Percentiles rank a stretch among this genome's conserved stretches.
These are phyloP conservation scores for Drepana falcataria DNA, from an alignment of 2,888 invertebrate species.

Conservation along the genomic window DNA sequence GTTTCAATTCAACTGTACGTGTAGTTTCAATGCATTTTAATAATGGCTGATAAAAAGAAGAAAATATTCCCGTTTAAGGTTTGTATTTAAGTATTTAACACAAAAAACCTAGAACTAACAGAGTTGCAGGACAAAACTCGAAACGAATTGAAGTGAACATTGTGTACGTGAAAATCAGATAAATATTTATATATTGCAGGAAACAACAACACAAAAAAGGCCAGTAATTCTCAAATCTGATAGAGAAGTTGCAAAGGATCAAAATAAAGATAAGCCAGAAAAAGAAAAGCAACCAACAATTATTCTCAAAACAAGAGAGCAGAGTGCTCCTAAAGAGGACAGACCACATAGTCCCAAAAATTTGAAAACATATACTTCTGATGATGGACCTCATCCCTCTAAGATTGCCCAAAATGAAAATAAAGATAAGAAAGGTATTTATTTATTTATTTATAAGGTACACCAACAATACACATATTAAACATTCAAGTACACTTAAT, in stretches of 20 bases:
- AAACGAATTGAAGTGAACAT: too few relatives aligned
- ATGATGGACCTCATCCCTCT: constrained; percentile 55
- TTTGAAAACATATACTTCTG: constrained; percentile 41
- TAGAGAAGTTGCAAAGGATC: constrained; percentile 57
- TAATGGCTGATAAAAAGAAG: constrained; percentile 72
- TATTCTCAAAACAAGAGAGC: constrained; percentile 83
- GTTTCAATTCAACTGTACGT: too few relatives aligned
- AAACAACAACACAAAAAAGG: constrained; percentile 47
- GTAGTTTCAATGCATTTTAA: neutral
- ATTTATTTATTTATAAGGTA: neutral
- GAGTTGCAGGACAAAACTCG: too few relatives aligned
- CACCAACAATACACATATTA: too few relatives aligned
- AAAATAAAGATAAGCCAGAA: constrained; percentile 53
- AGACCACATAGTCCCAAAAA: constrained; percentile 81
- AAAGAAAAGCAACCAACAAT: constrained; percentile 82
- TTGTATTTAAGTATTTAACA: neutral
- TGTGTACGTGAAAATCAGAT: too few relatives aligned
- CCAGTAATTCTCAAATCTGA: constrained; percentile 74
- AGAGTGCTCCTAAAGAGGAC: constrained; percentile 72
- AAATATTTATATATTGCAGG: constrained; percentile 32
- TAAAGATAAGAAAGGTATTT: constrained; percentile 57
- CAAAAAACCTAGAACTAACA: too few relatives aligned
- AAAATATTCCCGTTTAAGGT: constrained; percentile 64
- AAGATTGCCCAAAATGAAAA: constrained; percentile 75
- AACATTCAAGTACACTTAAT: too few relatives aligned